These are phyloP conservation scores for Pholis gunnellus DNA, from an alignment of 2,113 vertebrate species.

Conservation along the genomic window DNA sequence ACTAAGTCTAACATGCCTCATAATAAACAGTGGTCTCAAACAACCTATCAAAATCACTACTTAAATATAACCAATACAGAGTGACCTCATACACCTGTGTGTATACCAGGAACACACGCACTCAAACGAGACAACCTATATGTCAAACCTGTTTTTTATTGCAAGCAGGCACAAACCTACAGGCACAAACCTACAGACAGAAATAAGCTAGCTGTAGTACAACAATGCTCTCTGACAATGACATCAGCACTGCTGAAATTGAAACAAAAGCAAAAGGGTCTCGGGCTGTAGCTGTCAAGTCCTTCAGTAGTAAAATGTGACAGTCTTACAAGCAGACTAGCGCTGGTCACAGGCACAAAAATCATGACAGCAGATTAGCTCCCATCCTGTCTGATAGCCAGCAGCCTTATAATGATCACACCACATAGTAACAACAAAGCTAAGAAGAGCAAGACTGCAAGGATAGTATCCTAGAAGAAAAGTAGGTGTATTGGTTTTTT, in stretches of 20 bases:
- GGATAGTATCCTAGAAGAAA: neutral
- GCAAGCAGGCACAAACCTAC: slow-evolving; percentile 11
- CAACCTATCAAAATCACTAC: slow-evolving; percentile 14
- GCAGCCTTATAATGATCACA: slow-evolving; percentile 14
- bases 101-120: neutral
- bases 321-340: neutral
- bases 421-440: neutral
- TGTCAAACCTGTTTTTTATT: neutral
- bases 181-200: slow-evolving; percentile 10
- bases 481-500: neutral
- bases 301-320: neutral
- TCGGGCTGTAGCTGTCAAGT: neutral
- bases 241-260: neutral
- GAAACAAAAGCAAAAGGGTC: slow-evolving; percentile 1
- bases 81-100: neutral
- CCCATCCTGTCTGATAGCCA: slow-evolving; percentile 6
- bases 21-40: slow-evolving; percentile 4
- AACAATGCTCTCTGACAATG: neutral
- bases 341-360: slow-evolving; percentile 8
- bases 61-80: neutral
- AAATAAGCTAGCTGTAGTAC: neutral
- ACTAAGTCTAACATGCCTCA: neutral
- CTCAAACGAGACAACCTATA: neutral
- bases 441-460: neutral
- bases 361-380: slow-evolving; percentile 15